phyloP scores from a whole-genome alignment of 2,113 vertebrate species.

The Parotia lawesii region DNA sequence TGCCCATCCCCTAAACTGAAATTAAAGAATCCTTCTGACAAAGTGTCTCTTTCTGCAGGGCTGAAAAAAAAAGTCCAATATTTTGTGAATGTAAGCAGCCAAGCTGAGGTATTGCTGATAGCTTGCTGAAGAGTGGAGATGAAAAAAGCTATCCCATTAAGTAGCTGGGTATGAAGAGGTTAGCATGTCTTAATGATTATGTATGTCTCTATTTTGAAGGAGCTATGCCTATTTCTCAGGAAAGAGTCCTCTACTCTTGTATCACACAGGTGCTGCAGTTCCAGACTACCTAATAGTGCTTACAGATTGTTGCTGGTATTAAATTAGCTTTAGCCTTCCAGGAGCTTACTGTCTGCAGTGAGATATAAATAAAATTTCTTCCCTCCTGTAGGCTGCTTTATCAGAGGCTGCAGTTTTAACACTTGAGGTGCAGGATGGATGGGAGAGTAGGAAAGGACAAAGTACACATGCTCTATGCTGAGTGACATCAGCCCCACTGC shows the following conservation, averaged over 20 bases:
- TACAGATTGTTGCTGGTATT: not conserved
- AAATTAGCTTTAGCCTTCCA: not conserved
- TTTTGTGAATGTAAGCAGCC: not conserved
- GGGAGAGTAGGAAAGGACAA: not conserved
- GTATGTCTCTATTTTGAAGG: not conserved
- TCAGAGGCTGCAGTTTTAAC: not conserved
- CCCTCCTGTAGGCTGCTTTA: not conserved
- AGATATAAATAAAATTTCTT: not conserved
- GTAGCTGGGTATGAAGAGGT: not conserved
- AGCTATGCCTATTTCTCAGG: not conserved
- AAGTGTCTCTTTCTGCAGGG: not conserved
- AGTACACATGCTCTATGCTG: rapidly evolving
- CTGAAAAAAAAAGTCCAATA: not conserved
- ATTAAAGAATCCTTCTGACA: not conserved
- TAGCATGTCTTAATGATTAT: not conserved
- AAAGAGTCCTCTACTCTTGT: not conserved
- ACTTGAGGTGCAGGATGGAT: not conserved
- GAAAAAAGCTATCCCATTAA: not conserved
- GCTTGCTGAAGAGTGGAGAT: not conserved
- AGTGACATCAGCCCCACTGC: not conserved
- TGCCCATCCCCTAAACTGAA: not conserved
- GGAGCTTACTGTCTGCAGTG: not conserved
- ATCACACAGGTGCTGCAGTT: not conserved
- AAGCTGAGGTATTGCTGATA: not conserved
- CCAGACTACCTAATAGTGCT: not conserved